Conservation (phyloP, 2,888 invertebrate species). For the Cheilosia soror region DNA sequence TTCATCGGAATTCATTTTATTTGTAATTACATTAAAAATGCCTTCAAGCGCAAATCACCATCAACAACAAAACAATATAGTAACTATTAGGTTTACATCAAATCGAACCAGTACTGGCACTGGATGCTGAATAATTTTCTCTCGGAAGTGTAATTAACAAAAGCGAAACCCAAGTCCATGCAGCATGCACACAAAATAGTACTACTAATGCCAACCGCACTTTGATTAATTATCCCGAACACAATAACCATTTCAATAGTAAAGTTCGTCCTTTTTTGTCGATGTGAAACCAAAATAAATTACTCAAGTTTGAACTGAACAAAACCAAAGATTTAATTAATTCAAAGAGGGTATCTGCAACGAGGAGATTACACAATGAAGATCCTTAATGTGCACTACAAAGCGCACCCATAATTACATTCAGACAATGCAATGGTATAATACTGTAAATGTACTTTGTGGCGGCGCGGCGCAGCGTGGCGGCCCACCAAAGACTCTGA, state of each 20-base stretch:
- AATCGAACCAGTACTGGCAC: neutral
- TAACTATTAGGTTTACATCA: too few relatives aligned
- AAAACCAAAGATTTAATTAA: slow-evolving; percentile 48
- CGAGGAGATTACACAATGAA: slow-evolving; percentile 7
- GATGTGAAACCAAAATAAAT: slow-evolving; percentile 35
- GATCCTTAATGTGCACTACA: neutral
- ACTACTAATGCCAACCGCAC: slow-evolving; percentile 10
- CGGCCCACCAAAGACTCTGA: slow-evolving; percentile 8
- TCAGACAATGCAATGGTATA: slow-evolving; percentile 30
- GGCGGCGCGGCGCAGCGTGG: neutral
- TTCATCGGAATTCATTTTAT: too few relatives aligned
- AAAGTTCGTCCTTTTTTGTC: slow-evolving; percentile 5
- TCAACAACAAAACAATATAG: neutral
- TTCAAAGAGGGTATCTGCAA: slow-evolving; percentile 28
- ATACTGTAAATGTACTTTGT: slow-evolving; percentile 26
- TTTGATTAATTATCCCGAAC: slow-evolving; percentile 44
- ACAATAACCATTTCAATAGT: slow-evolving; percentile 19
- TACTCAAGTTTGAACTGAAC: slow-evolving; percentile 10
- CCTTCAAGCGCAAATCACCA: neutral
- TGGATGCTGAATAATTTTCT: neutral
- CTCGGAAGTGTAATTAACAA: neutral
- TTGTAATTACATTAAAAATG: too few relatives aligned
- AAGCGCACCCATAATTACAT: slow-evolving; percentile 34
- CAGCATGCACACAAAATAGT: slow-evolving; percentile 2
- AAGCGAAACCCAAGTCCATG: neutral